Percentiles rank a stretch among this genome's conserved stretches.
Evolutionary conservation across 2,888 invertebrate genomes (phyloP).

Genomic region (Drosophila mimetica): DNA sequence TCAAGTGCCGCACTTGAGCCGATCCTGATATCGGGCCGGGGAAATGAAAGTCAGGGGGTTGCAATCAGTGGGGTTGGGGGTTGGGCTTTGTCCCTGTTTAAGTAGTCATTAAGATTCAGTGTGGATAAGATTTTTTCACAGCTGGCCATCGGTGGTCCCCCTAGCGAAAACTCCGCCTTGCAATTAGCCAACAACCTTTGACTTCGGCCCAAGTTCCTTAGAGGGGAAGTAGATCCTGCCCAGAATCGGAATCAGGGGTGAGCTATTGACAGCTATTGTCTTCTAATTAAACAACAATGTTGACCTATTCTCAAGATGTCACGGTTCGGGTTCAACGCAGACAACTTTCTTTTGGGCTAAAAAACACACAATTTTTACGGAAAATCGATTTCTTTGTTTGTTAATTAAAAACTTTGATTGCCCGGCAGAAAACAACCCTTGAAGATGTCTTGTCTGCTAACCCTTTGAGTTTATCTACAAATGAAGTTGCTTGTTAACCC

Average conservation of each 20-base stretch:
- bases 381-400: constrained; percentile 59
- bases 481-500: constrained; percentile 30
- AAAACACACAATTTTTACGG: constrained; percentile 38
- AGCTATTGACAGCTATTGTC: constrained; percentile 76
- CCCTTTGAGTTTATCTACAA: constrained; percentile 17
- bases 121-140: constrained; percentile 73
- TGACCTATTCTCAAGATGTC: constrained; percentile 70
- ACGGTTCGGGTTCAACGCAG: constrained; percentile 67
- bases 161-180: constrained; percentile 9
- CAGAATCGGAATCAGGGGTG: constrained; percentile 17
- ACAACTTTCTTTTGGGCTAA: constrained; percentile 35
- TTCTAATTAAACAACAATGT: constrained; percentile 75
- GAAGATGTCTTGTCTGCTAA: constrained; percentile 5
- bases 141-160: constrained; percentile 51
- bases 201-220: constrained; percentile 35
- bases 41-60: constrained; percentile 15
- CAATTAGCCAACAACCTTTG: constrained; percentile 60
- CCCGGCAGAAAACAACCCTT: constrained; percentile 39
- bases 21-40: not conserved
- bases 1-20: constrained; percentile 58
- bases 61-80: constrained; percentile 31
- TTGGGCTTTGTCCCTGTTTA: constrained; percentile 64
- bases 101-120: constrained; percentile 76
- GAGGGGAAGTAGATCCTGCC: not conserved
- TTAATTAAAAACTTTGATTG: constrained; percentile 66